A percentile compares a stretch with the other conserved stretches of the same genome.
Evolutionary conservation across 2,797 vertebrate species (phyloP).

Genomic region (Oryzias sinensis): DNA sequence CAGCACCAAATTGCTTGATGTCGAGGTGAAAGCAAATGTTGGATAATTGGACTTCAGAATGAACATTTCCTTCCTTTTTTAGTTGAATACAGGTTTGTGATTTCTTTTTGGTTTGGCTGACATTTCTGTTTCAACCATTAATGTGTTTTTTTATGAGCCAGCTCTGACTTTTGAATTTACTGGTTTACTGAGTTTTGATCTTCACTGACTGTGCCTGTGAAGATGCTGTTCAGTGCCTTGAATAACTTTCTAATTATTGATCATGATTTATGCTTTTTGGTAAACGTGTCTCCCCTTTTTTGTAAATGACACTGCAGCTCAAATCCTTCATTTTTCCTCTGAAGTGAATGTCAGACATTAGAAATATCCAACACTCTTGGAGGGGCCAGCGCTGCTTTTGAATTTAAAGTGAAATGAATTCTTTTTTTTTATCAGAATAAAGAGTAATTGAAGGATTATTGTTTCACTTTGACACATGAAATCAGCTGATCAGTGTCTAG

Average conservation of each 20-base stretch:
- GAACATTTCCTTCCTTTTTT: background rate
- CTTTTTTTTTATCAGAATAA: too few species aligned
- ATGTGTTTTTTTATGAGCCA: background rate
- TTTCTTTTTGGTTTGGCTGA: background rate
- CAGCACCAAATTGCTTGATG: constrained; percentile 6
- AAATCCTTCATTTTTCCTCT: background rate
- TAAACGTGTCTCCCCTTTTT: background rate
- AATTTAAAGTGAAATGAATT: too few species aligned
- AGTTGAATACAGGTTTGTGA: too few species aligned
- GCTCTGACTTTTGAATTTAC: background rate
- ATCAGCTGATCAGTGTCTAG: constrained; percentile 17
- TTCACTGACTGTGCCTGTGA: constrained; percentile 8
- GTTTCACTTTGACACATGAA: constrained; percentile 16
- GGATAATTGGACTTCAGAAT: background rate
- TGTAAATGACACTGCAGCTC: background rate
- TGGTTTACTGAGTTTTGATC: constrained; percentile 11
- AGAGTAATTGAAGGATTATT: background rate
- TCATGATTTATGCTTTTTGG: constrained; percentile 1
- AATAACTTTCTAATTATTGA: constrained; percentile 18
- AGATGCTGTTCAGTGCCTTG: constrained; percentile 55
- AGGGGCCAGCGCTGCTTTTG: too few species aligned
- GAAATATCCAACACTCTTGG: background rate
- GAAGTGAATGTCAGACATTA: constrained; percentile 1
- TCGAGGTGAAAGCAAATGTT: constrained; percentile 24
- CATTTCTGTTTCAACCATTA: background rate